A percentile compares a stretch with the other conserved stretches of the same genome.
Evolutionary conservation across 2,113 vertebrate species (phyloP).

Genomic region (Aldabrachelys gigantea): DNA sequence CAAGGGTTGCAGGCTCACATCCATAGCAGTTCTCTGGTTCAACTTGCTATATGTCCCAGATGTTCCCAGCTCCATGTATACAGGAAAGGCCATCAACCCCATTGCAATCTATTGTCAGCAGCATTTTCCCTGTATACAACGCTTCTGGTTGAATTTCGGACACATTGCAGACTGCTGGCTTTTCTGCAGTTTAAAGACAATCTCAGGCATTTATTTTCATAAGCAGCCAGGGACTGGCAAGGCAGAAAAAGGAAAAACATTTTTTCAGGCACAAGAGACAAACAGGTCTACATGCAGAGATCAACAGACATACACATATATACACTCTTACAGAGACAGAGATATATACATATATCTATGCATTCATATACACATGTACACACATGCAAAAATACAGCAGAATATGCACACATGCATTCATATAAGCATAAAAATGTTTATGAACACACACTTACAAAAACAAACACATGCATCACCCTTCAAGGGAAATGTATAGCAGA

Average conservation of each 20-base stretch:
- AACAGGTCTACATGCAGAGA: background rate
- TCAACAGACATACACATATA: fast-evolving
- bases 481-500: background rate
- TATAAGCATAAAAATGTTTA: too few species aligned
- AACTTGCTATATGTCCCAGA: background rate
- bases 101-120: background rate
- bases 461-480: background rate
- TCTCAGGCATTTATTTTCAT: background rate
- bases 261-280: slow-evolving; percentile 35
- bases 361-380: fast-evolving
- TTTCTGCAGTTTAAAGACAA: background rate
- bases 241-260: background rate
- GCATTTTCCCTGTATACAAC: background rate
- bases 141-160: background rate
- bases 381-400: background rate
- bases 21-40: background rate
- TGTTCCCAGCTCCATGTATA: background rate
- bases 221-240: background rate
- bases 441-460: too few species aligned
- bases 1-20: background rate
- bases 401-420: too few species aligned
- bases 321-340: fast-evolving
- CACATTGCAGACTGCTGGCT: background rate
- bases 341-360: fast-evolving
- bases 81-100: background rate